Conservation (phyloP, 2,113 vertebrate genomes). For the Pterocles orientalis region DNA sequence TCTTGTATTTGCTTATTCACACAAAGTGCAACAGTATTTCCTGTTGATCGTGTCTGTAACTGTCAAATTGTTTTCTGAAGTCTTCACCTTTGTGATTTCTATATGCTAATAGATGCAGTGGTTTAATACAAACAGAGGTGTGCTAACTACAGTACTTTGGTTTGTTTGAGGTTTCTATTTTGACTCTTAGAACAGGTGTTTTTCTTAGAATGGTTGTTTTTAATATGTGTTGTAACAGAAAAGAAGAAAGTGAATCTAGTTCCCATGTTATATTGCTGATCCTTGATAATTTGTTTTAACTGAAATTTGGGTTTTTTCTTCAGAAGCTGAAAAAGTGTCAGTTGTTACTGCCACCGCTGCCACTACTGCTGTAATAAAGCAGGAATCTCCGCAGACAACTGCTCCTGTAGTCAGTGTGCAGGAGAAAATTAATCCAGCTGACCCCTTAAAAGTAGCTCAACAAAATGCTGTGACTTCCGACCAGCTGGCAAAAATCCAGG, state of each 20-base stretch:
- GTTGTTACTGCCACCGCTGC: slow-evolving; percentile 6
- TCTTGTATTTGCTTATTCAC: background rate
- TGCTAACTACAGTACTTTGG: background rate
- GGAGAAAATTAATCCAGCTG: slow-evolving; percentile 71
- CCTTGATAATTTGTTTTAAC: background rate
- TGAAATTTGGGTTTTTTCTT: slow-evolving; percentile 47
- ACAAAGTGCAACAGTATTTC: background rate
- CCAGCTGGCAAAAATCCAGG: slow-evolving; percentile 81
- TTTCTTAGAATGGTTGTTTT: background rate
- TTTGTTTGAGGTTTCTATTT: background rate
- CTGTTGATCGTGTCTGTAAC: background rate
- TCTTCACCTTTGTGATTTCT: background rate
- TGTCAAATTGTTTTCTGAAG: background rate
- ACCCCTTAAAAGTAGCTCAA: slow-evolving; percentile 64
- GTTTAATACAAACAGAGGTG: slow-evolving; percentile 17
- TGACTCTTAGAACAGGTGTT: background rate
- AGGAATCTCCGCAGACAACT: slow-evolving; percentile 71
- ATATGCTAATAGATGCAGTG: background rate
- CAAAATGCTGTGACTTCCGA: slow-evolving; percentile 74
- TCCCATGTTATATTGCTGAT: background rate
- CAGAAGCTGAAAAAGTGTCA: slow-evolving; percentile 64
- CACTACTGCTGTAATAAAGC: slow-evolving; percentile 68
- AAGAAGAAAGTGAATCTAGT: background rate
- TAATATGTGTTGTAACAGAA: background rate
- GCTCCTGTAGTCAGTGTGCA: slow-evolving; percentile 53